These are phyloP conservation scores for Tragelaphus strepsiceros DNA, from an alignment of 2,113 vertebrate species.

Conservation along the genomic window DNA sequence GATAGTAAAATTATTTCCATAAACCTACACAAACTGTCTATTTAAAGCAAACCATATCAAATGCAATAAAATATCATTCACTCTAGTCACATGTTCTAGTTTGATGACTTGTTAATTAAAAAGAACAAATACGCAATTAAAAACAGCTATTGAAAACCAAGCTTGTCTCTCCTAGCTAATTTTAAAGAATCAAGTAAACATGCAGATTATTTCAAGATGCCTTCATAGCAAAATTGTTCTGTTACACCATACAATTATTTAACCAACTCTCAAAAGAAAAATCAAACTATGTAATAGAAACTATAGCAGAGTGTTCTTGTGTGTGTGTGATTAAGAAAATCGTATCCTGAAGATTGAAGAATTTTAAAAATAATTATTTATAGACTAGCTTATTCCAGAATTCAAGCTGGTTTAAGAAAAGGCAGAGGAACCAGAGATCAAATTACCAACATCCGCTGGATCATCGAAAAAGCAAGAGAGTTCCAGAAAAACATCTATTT, in stretches of 20 bases:
- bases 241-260: background rate
- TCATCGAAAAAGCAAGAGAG: too few relatives aligned
- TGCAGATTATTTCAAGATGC: conserved; percentile 19
- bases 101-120: conserved; percentile 22
- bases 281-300: background rate
- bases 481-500: too few relatives aligned
- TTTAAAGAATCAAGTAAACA: conserved; percentile 33
- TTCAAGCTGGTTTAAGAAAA: too few relatives aligned
- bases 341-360: background rate
- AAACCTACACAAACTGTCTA: background rate
- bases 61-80: conserved; percentile 12
- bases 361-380: background rate
- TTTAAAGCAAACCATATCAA: conserved; percentile 15
- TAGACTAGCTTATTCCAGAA: background rate
- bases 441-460: too few relatives aligned
- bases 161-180: background rate
- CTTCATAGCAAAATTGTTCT: background rate
- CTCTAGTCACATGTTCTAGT: conserved; percentile 4
- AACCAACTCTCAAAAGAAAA: background rate
- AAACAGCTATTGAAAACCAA: background rate
- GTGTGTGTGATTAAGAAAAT: background rate
- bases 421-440: too few relatives aligned
- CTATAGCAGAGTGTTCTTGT: background rate
- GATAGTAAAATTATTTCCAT: background rate
- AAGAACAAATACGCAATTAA: conserved; percentile 13